Evolutionary conservation across 2,797 vertebrate species (phyloP), one percentile per base, ranked within the genome.

Genomic region (Adrianichthys oophorus): DNA sequence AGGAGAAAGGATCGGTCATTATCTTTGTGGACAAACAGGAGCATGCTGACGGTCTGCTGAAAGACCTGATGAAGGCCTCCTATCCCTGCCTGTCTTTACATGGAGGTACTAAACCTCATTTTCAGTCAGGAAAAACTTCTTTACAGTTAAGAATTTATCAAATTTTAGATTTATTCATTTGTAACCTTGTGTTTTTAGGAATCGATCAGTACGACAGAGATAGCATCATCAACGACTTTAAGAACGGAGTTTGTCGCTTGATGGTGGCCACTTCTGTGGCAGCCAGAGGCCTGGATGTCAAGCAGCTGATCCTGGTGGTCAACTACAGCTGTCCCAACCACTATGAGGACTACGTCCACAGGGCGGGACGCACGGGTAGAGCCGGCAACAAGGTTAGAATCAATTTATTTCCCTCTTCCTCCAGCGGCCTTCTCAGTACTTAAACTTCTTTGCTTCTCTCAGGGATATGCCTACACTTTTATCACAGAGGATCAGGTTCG

Each of bases 11-110:
- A 62, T 94, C 97, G 0, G 96, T 99, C 65, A 97, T 99, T 73
- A 96, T 99, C 78, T 99, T 99, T 75, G 97, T 99, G 75, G 98
- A 99, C 90, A 99, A 99, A 70, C 98, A 98, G 79, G 97, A 99
- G 76, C 97, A 99, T 0, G 98, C 98, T 1, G 98, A 99, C 26
- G 93, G 74, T 0, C 86, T 99, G 66, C 84, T 99, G 19, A 99
- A 98, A 87, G 98, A 99, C 79, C 88, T 99, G 78, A 98, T 99
- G 98, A 97, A 97, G 85, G 98, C 97, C 15, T 98, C 98, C 5
- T 99, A 99, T 48, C 96, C 98, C 48, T 99, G 98, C 91, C 91
- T 99, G 93, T 99, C 97, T 41, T 93, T 99, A 62, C 98, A 99
- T 23, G 98, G 98, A 95, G 98, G 97, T 98, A 91, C 1, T 41